phyloP scores from a whole-genome alignment of 2,797 vertebrate species.

The Dendrocincla tyrannina region DNA sequence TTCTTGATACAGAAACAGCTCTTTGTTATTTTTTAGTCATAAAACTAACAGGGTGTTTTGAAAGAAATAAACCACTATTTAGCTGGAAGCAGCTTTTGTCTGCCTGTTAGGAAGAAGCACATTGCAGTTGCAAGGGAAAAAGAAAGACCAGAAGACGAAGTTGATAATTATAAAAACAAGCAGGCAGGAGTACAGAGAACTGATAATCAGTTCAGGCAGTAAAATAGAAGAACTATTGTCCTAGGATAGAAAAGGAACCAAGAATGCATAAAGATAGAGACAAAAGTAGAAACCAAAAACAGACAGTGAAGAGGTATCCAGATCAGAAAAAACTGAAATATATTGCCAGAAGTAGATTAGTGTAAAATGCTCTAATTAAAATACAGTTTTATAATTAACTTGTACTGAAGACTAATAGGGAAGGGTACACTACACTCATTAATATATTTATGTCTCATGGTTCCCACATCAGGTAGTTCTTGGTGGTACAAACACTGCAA shows the following conservation, averaged over 20 bases:
- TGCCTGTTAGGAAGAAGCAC: background rate
- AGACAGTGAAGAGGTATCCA: background rate
- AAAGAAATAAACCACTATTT: background rate
- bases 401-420: background rate
- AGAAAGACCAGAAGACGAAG: background rate
- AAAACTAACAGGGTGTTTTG: conserved; percentile 4
- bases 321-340: background rate
- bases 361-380: background rate
- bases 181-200: background rate
- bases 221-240: conserved; percentile 17
- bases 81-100: conserved; percentile 9
- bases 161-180: conserved; percentile 11
- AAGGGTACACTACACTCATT: background rate
- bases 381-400: background rate
- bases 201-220: conserved; percentile 38
- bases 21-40: conserved; percentile 8
- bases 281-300: background rate
- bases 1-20: background rate
- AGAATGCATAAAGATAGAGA: background rate
- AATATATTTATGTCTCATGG: background rate
- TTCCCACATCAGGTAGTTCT: background rate
- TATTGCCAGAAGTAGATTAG: background rate
- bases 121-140: background rate
- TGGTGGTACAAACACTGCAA: background rate
- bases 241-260: background rate